These are phyloP conservation scores for Machimus atricapillus DNA, from an alignment of 2,888 invertebrate species.

Conservation along the genomic window DNA sequence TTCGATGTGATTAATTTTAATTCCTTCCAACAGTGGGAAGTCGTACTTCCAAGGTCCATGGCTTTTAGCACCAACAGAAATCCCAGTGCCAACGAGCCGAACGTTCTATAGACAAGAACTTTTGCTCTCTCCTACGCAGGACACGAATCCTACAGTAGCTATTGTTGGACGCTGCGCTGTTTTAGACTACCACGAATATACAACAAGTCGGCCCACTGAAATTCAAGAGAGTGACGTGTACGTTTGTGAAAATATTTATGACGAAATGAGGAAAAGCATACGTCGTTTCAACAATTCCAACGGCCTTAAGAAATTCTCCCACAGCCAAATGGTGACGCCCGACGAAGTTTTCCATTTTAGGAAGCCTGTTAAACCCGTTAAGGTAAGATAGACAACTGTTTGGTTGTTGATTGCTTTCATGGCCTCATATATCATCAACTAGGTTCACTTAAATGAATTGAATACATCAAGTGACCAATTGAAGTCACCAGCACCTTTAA, in stretches of 20 bases:
- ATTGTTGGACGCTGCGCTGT: constrained; percentile 93
- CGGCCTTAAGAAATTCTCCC: constrained; percentile 81
- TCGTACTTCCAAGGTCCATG: constrained; percentile 94
- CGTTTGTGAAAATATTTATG: constrained; percentile 91
- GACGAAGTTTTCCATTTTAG: constrained; percentile 91
- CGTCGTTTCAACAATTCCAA: constrained; percentile 70
- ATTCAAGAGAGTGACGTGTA: constrained; percentile 90
- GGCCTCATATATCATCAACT: not conserved
- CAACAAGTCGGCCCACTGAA: constrained; percentile 91
- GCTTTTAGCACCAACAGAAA: constrained; percentile 88
- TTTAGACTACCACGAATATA: constrained; percentile 87
- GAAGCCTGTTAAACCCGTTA: constrained; percentile 69
- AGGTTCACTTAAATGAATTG: constrained; percentile 32
- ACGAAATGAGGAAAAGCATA: constrained; percentile 83
- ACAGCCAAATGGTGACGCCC: constrained; percentile 83
- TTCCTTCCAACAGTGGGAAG: constrained; percentile 70
- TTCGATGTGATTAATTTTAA: constrained; percentile 54
- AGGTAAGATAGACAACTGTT: constrained; percentile 35
- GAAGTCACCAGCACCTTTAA: constrained; percentile 15
- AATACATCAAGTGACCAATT: not conserved
- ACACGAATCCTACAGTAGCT: constrained; percentile 87
- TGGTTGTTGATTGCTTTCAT: not conserved
- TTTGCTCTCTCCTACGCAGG: constrained; percentile 88
- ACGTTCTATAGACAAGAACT: constrained; percentile 95
- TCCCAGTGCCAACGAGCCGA: constrained; percentile 72